Evolutionary conservation across 2,113 vertebrate genomes (phyloP).

Genomic region (Diadophis punctatus): DNA sequence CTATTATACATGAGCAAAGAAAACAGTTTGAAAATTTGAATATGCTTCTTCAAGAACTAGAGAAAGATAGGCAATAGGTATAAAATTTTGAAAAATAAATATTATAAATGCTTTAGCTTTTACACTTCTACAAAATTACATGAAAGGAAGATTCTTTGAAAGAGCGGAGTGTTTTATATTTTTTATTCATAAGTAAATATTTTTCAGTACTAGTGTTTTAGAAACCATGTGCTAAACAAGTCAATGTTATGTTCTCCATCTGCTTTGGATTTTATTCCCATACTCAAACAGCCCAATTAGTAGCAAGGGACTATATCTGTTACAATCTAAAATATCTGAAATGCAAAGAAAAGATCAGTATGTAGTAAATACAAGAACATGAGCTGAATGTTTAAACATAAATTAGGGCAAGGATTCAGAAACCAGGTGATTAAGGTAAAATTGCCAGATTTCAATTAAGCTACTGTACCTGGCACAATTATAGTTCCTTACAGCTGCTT

Average conservation of each 20-base stretch:
- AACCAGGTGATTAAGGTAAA: not conserved
- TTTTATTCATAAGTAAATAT: not conserved
- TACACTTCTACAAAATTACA: not conserved
- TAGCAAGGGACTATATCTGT: not conserved
- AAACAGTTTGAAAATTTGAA: not conserved
- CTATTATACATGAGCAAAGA: not conserved
- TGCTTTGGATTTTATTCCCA: not conserved
- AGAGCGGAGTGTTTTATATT: not conserved
- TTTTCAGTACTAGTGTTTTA: not conserved
- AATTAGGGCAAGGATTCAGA: not conserved
- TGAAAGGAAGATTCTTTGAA: not conserved
- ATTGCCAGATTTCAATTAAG: not conserved
- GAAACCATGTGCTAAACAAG: not conserved
- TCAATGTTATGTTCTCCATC: not conserved
- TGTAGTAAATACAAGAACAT: not conserved
- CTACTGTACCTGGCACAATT: not conserved
- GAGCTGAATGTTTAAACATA: not conserved
- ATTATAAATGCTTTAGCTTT: not conserved
- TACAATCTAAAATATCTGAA: not conserved
- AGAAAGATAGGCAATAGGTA: not conserved
- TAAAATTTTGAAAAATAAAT: not conserved
- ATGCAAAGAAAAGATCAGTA: not conserved
- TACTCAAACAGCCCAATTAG: not conserved
- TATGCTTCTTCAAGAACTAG: not conserved
- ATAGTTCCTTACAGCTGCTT: too few species aligned